Percentiles rank a stretch among this genome's conserved stretches.
phyloP scores from a whole-genome alignment of 2,888 invertebrate genomes.

The Epicampocera succincta region DNA sequence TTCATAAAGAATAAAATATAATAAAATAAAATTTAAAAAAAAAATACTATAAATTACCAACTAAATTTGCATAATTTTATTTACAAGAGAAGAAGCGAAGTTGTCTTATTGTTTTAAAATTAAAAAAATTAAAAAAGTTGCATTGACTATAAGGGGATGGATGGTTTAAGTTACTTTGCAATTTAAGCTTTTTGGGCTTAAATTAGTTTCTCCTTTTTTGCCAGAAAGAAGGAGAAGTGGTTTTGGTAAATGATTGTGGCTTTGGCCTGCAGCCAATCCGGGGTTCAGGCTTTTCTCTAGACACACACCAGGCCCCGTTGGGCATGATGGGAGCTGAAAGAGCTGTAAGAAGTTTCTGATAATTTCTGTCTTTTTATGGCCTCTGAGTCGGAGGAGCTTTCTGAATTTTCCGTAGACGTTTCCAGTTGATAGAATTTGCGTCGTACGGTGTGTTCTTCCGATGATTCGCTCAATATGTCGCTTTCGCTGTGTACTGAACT shows the following conservation, averaged over 20 bases:
- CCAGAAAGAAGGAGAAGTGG: conserved; percentile 48
- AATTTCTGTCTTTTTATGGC: conserved; percentile 59
- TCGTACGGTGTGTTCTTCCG: conserved; percentile 72
- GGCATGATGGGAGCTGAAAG: conserved; percentile 53
- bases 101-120: conserved; percentile 12
- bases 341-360: conserved; percentile 40
- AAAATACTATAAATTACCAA: too few relatives aligned
- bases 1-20: conserved; percentile 40
- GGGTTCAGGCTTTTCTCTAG: conserved; percentile 3
- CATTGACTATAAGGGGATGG: conserved; percentile 62
- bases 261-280: background rate
- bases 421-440: conserved; percentile 78
- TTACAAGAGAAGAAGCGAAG: conserved; percentile 32
- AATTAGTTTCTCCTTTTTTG: background rate
- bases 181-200: conserved; percentile 6
- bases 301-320: conserved; percentile 66
- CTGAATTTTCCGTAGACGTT: conserved; percentile 56
- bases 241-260: conserved; percentile 45
- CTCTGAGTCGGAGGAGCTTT: conserved; percentile 56
- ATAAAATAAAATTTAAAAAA: too few relatives aligned
- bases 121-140: conserved; percentile 37
- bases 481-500: conserved; percentile 77
- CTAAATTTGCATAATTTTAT: conserved; percentile 5
- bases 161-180: conserved; percentile 44
- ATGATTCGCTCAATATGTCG: conserved; percentile 74